phyloP scores from a whole-genome alignment of 2,113 vertebrate genomes.

The Mustela nigripes region DNA sequence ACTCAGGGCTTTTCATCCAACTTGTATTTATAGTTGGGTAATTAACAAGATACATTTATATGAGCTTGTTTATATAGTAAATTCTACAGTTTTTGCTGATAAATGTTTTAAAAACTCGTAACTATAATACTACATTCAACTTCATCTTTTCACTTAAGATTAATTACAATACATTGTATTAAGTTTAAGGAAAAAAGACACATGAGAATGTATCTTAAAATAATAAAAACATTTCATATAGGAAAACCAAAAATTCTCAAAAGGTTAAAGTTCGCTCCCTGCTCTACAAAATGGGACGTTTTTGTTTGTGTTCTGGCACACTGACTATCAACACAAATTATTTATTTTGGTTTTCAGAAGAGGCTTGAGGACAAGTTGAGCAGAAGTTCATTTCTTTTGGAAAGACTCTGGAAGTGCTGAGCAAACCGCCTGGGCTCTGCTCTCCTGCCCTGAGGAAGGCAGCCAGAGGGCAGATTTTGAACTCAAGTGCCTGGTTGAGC shows the following conservation, averaged over 20 bases:
- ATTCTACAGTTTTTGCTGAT: slow-evolving; percentile 53
- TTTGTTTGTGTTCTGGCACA: slow-evolving; percentile 24
- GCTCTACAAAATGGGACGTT: background rate
- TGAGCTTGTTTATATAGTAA: slow-evolving; percentile 62
- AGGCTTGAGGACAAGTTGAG: background rate
- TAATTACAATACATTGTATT: slow-evolving; percentile 31
- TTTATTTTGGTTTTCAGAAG: slow-evolving; percentile 64
- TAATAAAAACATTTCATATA: background rate
- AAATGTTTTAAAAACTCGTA: slow-evolving; percentile 40
- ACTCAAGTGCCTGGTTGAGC: background rate
- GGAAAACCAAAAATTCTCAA: slow-evolving; percentile 29
- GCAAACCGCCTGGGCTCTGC: background rate
- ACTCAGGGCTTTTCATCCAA: slow-evolving; percentile 11
- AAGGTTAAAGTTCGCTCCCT: slow-evolving; percentile 17
- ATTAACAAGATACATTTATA: slow-evolving; percentile 62
- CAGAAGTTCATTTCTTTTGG: slow-evolving; percentile 5
- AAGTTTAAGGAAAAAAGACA: slow-evolving; percentile 49
- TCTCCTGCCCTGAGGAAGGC: background rate
- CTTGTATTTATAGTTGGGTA: slow-evolving; percentile 38
- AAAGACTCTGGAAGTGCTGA: background rate
- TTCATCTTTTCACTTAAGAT: slow-evolving; percentile 53
- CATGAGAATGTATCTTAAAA: slow-evolving; percentile 20
- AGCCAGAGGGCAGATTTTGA: background rate
- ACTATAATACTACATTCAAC: slow-evolving; percentile 1
- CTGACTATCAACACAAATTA: background rate